Conservation (phyloP, 2,888 invertebrate genomes). For the Campoplex nolae region DNA sequence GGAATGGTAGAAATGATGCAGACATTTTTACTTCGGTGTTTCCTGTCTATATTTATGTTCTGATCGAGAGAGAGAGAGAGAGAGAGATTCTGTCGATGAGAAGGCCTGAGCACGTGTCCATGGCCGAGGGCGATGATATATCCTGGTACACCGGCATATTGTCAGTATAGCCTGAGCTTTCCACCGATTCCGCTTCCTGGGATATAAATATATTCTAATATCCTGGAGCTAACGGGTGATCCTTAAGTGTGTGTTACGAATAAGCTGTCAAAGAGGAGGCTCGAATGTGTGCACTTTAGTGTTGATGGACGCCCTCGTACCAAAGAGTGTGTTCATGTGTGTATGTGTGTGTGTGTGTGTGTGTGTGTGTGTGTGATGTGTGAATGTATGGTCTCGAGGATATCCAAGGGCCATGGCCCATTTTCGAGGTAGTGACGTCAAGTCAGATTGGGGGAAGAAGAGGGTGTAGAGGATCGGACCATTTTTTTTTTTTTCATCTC, state of each 20-base stretch:
- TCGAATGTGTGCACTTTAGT: slow-evolving; percentile 25
- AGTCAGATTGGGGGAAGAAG: slow-evolving; percentile 42
- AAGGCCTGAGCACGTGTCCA: neutral
- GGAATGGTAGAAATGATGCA: neutral
- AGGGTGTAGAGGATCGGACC: neutral
- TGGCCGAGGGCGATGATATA: slow-evolving; percentile 19
- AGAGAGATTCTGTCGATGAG: slow-evolving; percentile 19
- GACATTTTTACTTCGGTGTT: neutral
- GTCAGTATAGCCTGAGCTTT: slow-evolving; percentile 22
- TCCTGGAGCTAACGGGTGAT: slow-evolving; percentile 51
- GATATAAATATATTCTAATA: slow-evolving; percentile 52
- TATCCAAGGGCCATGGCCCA: slow-evolving; percentile 68
- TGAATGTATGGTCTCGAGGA: slow-evolving; percentile 35
- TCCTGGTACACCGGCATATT: slow-evolving; percentile 28
- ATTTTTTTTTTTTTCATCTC: neutral
- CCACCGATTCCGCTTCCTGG: slow-evolving; percentile 39
- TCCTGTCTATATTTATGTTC: neutral
- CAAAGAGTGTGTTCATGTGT: neutral
- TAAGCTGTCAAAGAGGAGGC: slow-evolving; percentile 37
- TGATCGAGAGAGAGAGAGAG: slow-evolving; percentile 1
- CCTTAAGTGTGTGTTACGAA: slow-evolving; percentile 47
- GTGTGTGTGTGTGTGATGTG: slow-evolving; percentile 5
- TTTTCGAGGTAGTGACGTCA: slow-evolving; percentile 68
- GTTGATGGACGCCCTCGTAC: slow-evolving; percentile 26
- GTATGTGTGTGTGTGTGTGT: slow-evolving; percentile 1